Evolutionary conservation across 2,888 invertebrate species (phyloP), one percentile per base, ranked within the genome.

Genomic region (Petrolisthes cinctipes): DNA sequence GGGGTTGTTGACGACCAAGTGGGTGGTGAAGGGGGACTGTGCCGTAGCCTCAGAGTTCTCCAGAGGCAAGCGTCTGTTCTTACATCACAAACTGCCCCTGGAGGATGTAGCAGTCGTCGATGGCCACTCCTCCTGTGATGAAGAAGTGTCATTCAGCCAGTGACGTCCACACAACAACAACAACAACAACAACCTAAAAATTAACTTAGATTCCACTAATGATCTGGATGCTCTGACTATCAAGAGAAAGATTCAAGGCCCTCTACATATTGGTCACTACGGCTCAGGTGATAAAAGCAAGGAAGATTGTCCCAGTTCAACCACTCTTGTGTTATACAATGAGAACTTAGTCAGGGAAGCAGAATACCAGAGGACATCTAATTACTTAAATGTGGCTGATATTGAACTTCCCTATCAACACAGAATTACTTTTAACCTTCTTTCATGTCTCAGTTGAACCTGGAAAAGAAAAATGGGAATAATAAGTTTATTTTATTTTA

Each of bases 1-100:
- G 93, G 99, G 99, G 17, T 95, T 99, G 0, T 94, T 99, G 57
- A 99, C 99, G 56, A 98, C 99, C 5, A 99, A 99, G 94, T 99
- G 99, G 99, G 94, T 99, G 73, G 94, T 99, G 4, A 95, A 95
- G 91, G 99, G 99, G 0, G 94, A 95, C 20, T 99, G 98, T 91
- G 97, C 99, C 92, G 95, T 96, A 0, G 99, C 96, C 0, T 94
- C 96, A 0, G 98, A 99, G 92, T 99, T 99, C 92, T 95, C 91
- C 9, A 92, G 92, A 20, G 91, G 91, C 0, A 93, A 93, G 0
- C 90, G 91, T 54, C 90, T 92, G 73, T 94, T 92, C 91, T 37
- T 92, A 5, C 94, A 94, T 90, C 91, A 93, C 90, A 79, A 90
- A 5, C 90, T 93, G 57, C 92, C 92, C 4, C 37, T 91, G 20